Evolutionary conservation across 2,797 vertebrate genomes (phyloP).

Genomic region (Enteromius unitaeniatus): DNA sequence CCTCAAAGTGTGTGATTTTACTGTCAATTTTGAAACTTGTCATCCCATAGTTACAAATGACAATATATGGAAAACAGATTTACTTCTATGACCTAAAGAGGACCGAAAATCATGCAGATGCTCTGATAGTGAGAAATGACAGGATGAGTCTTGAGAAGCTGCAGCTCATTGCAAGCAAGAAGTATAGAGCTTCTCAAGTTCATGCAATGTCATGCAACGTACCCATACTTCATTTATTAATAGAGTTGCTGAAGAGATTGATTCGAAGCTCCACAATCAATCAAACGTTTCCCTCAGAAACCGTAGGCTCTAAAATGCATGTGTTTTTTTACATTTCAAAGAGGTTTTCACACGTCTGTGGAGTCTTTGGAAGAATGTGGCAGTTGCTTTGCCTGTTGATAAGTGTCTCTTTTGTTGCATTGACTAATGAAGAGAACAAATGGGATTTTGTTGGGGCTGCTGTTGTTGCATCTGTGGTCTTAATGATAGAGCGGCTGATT

Average conservation of each 20-base stretch:
- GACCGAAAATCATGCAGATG: neutral
- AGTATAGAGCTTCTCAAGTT: neutral
- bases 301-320: neutral
- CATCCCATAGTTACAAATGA: neutral
- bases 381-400: constrained; percentile 71
- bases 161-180: neutral
- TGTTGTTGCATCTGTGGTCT: constrained; percentile 65
- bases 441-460: constrained; percentile 75
- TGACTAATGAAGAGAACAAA: constrained; percentile 72
- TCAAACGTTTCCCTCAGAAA: constrained; percentile 2
- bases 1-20: neutral
- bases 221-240: constrained; percentile 1
- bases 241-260: constrained; percentile 14
- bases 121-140: neutral
- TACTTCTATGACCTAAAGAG: neutral
- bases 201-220: neutral
- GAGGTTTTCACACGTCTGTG: constrained; percentile 44
- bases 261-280: constrained; percentile 1
- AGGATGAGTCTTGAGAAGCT: neutral
- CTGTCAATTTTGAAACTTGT: neutral
- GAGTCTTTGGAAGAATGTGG: constrained; percentile 62
- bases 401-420: constrained; percentile 50
- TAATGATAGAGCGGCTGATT: constrained; percentile 70
- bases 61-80: neutral
- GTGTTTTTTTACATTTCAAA: neutral